phyloP scores from a whole-genome alignment of 2,888 invertebrate genomes.

The Trilocha varians region DNA sequence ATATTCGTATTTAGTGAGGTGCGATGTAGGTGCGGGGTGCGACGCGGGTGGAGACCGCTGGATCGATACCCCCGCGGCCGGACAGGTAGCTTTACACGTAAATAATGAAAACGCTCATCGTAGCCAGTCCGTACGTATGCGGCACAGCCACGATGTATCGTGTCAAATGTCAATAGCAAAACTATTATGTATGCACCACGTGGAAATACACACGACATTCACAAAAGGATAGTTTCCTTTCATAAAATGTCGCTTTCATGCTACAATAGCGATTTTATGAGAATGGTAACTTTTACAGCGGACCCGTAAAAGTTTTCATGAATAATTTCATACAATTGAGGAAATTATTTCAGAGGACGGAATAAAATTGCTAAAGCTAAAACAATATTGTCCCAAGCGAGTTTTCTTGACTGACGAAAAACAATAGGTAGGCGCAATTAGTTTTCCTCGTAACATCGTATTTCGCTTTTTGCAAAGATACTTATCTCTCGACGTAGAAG shows the following conservation, averaged over 20 bases:
- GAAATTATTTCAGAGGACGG: not conserved
- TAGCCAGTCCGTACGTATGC: not conserved
- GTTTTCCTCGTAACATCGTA: not conserved
- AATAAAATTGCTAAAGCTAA: not conserved
- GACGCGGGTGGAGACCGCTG: slow-evolving; percentile 21
- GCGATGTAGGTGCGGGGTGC: slow-evolving; percentile 22
- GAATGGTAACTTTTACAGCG: slow-evolving; percentile 2
- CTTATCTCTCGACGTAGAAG: not conserved
- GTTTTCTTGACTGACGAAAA: not conserved
- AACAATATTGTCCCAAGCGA: not conserved
- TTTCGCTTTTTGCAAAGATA: not conserved
- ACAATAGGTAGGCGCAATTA: not conserved
- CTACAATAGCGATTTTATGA: too few species aligned
- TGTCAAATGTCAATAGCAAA: slow-evolving; percentile 46
- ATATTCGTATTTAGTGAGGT: slow-evolving; percentile 43
- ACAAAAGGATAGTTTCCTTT: not conserved
- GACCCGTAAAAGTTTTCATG: too few species aligned
- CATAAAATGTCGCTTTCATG: not conserved
- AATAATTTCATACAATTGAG: not conserved
- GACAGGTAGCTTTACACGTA: slow-evolving; percentile 44
- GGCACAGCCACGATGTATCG: slow-evolving; percentile 17
- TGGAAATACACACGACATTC: slow-evolving; percentile 10
- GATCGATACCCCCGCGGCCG: slow-evolving; percentile 32
- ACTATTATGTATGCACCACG: slow-evolving; percentile 24
- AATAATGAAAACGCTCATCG: slow-evolving; percentile 55